Evolutionary conservation across 2,113 vertebrate species (phyloP).

Genomic region (Campylomormyrus numenius): DNA sequence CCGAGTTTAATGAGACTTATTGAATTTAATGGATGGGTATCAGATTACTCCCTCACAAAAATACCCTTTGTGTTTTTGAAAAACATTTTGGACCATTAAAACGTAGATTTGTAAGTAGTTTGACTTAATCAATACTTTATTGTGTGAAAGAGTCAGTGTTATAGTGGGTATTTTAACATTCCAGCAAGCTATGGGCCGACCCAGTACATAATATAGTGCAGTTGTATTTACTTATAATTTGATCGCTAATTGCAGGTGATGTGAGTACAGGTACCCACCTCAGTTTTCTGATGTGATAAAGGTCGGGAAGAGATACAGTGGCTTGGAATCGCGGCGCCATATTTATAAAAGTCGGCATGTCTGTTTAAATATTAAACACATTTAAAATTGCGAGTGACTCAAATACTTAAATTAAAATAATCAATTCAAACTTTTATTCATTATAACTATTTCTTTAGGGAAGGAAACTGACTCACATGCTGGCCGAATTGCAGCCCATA

Average conservation of each 20-base stretch:
- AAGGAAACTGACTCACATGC: constrained; percentile 40
- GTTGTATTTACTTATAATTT: neutral
- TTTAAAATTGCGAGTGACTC: neutral
- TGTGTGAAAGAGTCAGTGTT: neutral
- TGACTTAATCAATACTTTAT: neutral
- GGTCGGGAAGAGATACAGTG: neutral
- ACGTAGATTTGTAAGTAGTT: neutral
- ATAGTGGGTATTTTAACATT: neutral
- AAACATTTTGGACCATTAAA: neutral
- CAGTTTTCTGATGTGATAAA: neutral
- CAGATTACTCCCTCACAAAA: neutral
- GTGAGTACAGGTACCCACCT: neutral
- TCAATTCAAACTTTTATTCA: neutral
- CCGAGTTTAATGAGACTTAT: neutral
- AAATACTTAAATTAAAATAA: neutral
- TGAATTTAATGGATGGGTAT: neutral
- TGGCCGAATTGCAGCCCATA: constrained; percentile 46
- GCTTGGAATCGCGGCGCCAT: neutral
- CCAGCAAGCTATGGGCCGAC: neutral
- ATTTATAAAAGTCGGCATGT: neutral
- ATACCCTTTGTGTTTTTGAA: neutral
- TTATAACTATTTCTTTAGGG: neutral
- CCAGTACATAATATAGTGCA: neutral
- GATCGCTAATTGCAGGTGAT: neutral
- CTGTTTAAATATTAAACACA: neutral